Evolutionary conservation across 2,113 vertebrate genomes (phyloP).

Genomic region (Nanorana parkeri): DNA sequence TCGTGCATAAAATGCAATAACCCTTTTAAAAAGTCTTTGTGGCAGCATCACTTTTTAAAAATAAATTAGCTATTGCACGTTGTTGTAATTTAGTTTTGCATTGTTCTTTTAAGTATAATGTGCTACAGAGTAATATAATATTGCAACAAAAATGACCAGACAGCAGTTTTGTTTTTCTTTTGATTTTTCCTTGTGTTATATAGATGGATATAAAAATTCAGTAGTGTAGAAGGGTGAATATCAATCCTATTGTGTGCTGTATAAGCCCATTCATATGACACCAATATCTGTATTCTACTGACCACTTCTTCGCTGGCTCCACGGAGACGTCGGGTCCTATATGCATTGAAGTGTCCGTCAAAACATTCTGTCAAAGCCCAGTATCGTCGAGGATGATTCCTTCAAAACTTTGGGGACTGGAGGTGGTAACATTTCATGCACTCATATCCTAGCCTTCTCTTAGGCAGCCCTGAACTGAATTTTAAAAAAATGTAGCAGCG

Average conservation of each 20-base stretch:
- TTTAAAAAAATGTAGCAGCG: neutral
- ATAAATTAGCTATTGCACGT: no score
- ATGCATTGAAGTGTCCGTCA: constrained; percentile 20
- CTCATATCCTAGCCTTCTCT: neutral
- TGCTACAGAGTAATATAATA: no score
- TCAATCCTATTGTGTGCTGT: neutral
- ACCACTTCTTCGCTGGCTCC: neutral
- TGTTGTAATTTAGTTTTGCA: no score
- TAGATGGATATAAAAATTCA: no score
- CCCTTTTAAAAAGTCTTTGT: no score
- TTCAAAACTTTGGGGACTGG: neutral
- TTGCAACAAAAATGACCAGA: no score
- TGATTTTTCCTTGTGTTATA: no score
- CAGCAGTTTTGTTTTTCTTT: no score
- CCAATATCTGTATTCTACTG: neutral
- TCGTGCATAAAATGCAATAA: no score
- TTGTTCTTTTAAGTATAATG: no score
- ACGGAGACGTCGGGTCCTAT: neutral
- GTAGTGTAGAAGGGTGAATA: no score
- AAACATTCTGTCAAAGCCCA: neutral
- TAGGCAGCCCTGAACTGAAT: neutral
- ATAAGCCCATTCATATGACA: neutral
- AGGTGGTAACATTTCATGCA: neutral
- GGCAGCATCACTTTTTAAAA: no score
- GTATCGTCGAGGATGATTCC: neutral